These are phyloP conservation scores for Synergus japonicus DNA, from an alignment of 2,888 invertebrate genomes.

Conservation along the genomic window DNA sequence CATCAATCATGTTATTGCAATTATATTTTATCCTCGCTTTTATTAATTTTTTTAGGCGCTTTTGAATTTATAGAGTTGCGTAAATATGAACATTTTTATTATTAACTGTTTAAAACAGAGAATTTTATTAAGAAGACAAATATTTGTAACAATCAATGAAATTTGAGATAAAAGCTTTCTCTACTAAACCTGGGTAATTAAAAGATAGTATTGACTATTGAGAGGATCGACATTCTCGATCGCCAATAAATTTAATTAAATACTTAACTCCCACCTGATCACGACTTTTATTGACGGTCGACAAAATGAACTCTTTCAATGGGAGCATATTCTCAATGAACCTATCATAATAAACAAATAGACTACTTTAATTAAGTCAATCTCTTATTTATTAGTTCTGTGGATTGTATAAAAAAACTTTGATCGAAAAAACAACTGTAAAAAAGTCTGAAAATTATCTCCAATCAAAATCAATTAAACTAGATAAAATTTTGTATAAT, in stretches of 20 bases:
- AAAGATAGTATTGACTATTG: background rate
- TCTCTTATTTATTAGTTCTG: background rate
- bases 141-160: too few relatives aligned
- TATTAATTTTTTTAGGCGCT: too few relatives aligned
- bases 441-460: too few relatives aligned
- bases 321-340: background rate
- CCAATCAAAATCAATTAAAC: too few relatives aligned
- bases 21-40: too few relatives aligned
- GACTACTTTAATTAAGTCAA: background rate
- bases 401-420: background rate
- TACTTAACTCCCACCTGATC: background rate
- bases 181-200: too few relatives aligned
- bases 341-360: background rate
- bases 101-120: background rate
- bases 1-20: too few relatives aligned
- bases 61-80: too few relatives aligned
- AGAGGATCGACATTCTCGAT: background rate
- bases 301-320: background rate
- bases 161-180: too few relatives aligned
- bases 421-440: too few relatives aligned
- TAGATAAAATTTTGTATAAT: too few relatives aligned
- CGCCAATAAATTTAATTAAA: background rate
- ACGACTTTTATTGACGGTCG: background rate
- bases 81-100: background rate
- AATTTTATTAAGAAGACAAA: background rate